A percentile compares a stretch with the other conserved stretches of the same genome.
phyloP scores from a whole-genome alignment of 2,113 vertebrate genomes.

The Centropristis striata region DNA sequence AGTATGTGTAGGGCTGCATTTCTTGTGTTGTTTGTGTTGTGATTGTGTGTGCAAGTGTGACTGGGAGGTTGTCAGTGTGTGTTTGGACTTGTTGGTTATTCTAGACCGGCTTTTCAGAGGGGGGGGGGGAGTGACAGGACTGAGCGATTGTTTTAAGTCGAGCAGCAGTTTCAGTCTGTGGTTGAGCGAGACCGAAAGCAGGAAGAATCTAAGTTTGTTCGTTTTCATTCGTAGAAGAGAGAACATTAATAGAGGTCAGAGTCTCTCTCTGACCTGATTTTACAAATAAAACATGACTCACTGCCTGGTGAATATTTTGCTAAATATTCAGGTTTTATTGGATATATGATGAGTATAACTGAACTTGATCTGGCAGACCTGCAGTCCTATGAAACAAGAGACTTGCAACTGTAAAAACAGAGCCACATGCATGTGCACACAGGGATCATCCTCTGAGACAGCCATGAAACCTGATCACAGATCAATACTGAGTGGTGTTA shows the following conservation, averaged over 20 bases:
- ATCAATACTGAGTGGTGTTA: constrained; percentile 74
- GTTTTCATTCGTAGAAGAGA: constrained; percentile 11
- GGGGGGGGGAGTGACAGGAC: constrained; percentile 47
- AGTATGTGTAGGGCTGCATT: constrained; percentile 33
- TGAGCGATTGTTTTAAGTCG: constrained; percentile 55
- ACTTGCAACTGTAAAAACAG: constrained; percentile 28
- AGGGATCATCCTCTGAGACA: constrained; percentile 50
- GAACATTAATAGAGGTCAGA: constrained; percentile 10
- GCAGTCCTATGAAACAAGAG: constrained; percentile 67
- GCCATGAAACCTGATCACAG: constrained; percentile 75
- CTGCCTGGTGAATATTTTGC: constrained; percentile 4
- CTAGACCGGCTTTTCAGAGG: constrained; percentile 81
- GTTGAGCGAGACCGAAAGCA: constrained; percentile 18
- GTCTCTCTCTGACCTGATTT: background rate
- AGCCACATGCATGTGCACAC: constrained; percentile 22
- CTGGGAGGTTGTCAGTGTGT: constrained; percentile 72
- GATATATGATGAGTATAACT: constrained; percentile 45
- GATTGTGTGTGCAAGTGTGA: constrained; percentile 26
- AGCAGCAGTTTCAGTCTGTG: constrained; percentile 48
- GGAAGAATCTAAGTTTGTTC: constrained; percentile 55
- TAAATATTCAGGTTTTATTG: constrained; percentile 38
- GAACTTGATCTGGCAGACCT: constrained; percentile 47
- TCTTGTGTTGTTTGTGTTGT: constrained; percentile 37
- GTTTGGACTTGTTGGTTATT: constrained; percentile 81
- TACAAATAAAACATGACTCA: constrained; percentile 28